Conservation (phyloP, 92 coral and sea anemone genomes). For the Epizoanthus rinbou region DNA sequence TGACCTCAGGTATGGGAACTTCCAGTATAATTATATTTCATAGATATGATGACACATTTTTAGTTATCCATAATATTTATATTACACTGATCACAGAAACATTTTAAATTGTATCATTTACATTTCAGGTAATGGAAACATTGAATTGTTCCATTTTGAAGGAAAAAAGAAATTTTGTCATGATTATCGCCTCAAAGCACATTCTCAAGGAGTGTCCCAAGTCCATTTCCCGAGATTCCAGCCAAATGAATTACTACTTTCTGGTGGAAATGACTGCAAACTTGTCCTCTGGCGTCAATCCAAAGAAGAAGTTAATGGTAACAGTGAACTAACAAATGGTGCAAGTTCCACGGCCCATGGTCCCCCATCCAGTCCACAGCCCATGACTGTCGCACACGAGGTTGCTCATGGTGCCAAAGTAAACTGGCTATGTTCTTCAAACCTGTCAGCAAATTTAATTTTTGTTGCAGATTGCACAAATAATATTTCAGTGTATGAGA, state of each 20-base stretch:
- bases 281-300: slow-evolving; percentile 72
- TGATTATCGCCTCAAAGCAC: slow-evolving; percentile 58
- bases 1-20: too few relatives aligned
- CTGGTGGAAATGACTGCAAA: slow-evolving; percentile 93
- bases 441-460: slow-evolving; percentile 44
- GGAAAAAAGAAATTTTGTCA: slow-evolving; percentile 81
- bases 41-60: too few relatives aligned
- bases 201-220: slow-evolving; percentile 80
- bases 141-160: slow-evolving; percentile 83
- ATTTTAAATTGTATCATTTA: background rate
- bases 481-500: slow-evolving; percentile 77
- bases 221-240: slow-evolving; percentile 75
- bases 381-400: slow-evolving; percentile 38
- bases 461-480: slow-evolving; percentile 85
- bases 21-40: too few relatives aligned
- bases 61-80: background rate
- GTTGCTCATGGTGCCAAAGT: slow-evolving; percentile 80
- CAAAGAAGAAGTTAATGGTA: slow-evolving; percentile 31
- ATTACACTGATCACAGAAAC: background rate
- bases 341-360: background rate
- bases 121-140: slow-evolving; percentile 79
- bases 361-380: background rate
- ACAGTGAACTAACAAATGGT: slow-evolving; percentile 14
- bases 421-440: slow-evolving; percentile 84
- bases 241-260: slow-evolving; percentile 57